Evolutionary conservation across 2,888 invertebrate species (phyloP), one percentile per base, ranked within the genome.

Genomic region (Netelia virgata): DNA sequence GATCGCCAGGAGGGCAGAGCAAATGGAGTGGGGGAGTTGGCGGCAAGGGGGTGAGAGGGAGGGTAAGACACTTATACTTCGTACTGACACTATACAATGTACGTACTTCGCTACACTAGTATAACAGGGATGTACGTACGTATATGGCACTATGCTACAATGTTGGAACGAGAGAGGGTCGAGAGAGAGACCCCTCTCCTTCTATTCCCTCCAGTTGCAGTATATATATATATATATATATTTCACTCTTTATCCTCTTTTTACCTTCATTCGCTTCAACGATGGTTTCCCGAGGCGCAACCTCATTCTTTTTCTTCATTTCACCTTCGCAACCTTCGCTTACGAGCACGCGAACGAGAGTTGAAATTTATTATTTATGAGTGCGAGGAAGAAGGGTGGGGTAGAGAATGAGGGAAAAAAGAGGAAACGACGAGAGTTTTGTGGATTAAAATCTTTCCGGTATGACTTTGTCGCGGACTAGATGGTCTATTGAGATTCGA

Each of bases 221-320:
- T 57, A 28, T 11, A 18, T 16, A n/a, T 1, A 23, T 23, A 23
- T 23, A 23, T 1, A 23, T 1, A 50, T 53, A n/a, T 53, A 55
- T 76, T 70, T 59, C 55, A 14, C 18, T 70, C 59, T 69, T 64
- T 72, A 57, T 73, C 70, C 68, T 61, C 73, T 79, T 14, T 77
- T 53, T 64, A 64, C 41, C 53, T 36, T 61, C n/a, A 47, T 59
- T n/a, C 50, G 36, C 55, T 41, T 18, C 53, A n/a, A 11, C 55
- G 18, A 72, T 66, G 59, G 8, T 66, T 73, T 53, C 72, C 70
- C 69, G 63, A 55, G 74, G 70, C 50, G 16, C 69, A 74, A 63
- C 68, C 73, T 75, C 53, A 16, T 63, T 79, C 10, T 78, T 84
- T 80, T 77, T 68, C 28, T 73, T 59, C 66, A 55, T 81, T 73